Base-by-base conservation (phyloP, 2,797 vertebrate genomes). In the Meriones psammophilus region DNA sequence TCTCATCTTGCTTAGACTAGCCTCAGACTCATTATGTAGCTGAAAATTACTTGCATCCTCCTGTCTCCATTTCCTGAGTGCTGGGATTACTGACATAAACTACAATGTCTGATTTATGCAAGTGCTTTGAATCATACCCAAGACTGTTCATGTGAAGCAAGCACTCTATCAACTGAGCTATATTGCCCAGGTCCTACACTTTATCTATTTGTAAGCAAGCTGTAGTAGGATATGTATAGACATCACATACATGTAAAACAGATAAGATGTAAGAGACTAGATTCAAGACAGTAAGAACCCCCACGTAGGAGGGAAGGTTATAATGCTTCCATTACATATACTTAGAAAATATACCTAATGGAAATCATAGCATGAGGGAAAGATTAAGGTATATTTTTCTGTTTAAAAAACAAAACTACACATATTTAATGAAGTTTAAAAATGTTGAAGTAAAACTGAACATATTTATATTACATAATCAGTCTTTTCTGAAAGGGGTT, bases 371-470 rank as follows among this genome's bases (percentile, higher is more conserved):
- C 17, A 92, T 79, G 87, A 36, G 68, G 58, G 96, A 33, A 92
- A 89, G 28, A 90, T 66, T 36, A 95, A 73, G 50, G 36, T 77
- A 1, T 8, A 93, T 88, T 74, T 95, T 18, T 76, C 18, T 68
- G 42, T 84, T 77, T 89, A 83, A 89, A 54, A 81, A 85, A 66
- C 30, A 68, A 0, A 87, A 69, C 95, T 68, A 73, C 1, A 92
- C 33, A 77, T 60, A 95, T 68, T 83, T 94, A 95, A 98, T 92
- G 50, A 92, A 78, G 42, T 88, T 87, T 91, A 95, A 91, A n/a
- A n/a, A n/a, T n/a, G n/a, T n/a, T n/a, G n/a, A 62, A 64, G 24
- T 50, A 56, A 93, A 96, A 97, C 1, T 80, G 54, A 22, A 89
- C 20, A 89, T 60, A 69, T 92, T 94, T 83, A 36, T 81, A 81